A percentile compares a stretch with the other conserved stretches of the same genome.
These are phyloP conservation scores for Cancer borealis DNA, from an alignment of 2,888 invertebrate genomes.

Conservation along the genomic window DNA sequence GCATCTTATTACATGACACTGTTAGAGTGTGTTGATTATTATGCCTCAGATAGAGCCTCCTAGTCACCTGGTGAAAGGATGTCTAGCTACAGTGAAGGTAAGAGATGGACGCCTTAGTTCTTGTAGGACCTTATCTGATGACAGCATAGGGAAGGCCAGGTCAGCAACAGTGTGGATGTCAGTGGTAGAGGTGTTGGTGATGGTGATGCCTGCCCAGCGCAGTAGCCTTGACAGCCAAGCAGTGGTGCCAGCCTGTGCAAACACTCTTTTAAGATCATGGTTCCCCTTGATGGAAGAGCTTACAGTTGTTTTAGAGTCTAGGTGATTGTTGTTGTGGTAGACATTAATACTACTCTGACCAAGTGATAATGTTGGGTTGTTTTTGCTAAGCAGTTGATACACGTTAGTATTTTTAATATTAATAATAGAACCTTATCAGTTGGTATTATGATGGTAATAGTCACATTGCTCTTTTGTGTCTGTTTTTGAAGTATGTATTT, in stretches of 20 bases:
- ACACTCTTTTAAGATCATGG: not conserved
- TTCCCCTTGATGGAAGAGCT: not conserved
- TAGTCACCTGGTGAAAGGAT: conserved; percentile 65
- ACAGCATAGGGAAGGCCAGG: conserved; percentile 39
- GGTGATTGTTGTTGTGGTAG: no score
- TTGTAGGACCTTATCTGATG: not conserved
- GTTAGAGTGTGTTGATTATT: not conserved
- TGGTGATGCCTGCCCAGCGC: conserved; percentile 35
- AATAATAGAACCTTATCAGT: no score
- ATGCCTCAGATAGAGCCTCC: not conserved
- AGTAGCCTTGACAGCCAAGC: conserved; percentile 55
- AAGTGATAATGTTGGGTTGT: no score
- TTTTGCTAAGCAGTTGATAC: no score
- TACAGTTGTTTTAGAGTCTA: no score
- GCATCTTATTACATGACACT: no score
- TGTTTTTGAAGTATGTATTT: no score
- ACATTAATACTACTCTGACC: no score
- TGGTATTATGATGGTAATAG: no score
- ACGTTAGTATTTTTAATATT: no score
- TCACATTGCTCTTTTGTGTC: no score
- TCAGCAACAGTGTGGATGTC: conserved; percentile 43
- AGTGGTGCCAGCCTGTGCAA: conserved; percentile 64
- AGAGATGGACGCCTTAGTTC: conserved; percentile 44
- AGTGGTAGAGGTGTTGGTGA: not conserved
- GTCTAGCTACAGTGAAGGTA: conserved; percentile 62